Evolutionary conservation across 2,113 vertebrate species (phyloP).

Genomic region (Semnornis frantzii): DNA sequence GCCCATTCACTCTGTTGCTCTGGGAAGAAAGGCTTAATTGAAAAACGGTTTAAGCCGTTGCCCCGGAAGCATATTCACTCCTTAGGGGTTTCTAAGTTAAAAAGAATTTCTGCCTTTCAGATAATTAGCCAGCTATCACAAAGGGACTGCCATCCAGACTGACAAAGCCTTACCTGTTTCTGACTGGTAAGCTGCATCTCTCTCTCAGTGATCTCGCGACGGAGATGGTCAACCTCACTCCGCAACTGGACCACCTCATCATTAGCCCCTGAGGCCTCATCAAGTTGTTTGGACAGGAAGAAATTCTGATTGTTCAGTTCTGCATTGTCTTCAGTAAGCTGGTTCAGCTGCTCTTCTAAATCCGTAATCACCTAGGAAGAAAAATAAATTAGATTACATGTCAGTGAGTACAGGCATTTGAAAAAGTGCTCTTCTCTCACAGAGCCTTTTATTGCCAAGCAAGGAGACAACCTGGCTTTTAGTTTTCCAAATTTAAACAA

Average conservation of each 20-base stretch:
- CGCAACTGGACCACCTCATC: constrained; percentile 92
- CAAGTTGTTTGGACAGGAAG: constrained; percentile 96
- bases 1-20: neutral
- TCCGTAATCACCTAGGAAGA: constrained; percentile 92
- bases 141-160: neutral
- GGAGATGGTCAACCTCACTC: constrained; percentile 93
- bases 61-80: neutral
- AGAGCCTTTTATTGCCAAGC: neutral
- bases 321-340: constrained; percentile 93
- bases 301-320: constrained; percentile 98
- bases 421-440: neutral
- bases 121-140: neutral
- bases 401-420: neutral
- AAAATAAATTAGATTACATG: neutral
- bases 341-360: constrained; percentile 95
- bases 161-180: constrained; percentile 83
- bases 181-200: constrained; percentile 99
- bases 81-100: neutral
- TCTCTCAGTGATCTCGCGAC: constrained; percentile 93
- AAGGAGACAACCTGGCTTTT: neutral
- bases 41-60: neutral
- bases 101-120: neutral
- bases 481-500: neutral
- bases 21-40: neutral
- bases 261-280: constrained; percentile 89